A percentile compares a stretch with the other conserved stretches of the same genome.
Conservation (phyloP, 2,888 invertebrate species). For the Melinopterus prodromus region DNA sequence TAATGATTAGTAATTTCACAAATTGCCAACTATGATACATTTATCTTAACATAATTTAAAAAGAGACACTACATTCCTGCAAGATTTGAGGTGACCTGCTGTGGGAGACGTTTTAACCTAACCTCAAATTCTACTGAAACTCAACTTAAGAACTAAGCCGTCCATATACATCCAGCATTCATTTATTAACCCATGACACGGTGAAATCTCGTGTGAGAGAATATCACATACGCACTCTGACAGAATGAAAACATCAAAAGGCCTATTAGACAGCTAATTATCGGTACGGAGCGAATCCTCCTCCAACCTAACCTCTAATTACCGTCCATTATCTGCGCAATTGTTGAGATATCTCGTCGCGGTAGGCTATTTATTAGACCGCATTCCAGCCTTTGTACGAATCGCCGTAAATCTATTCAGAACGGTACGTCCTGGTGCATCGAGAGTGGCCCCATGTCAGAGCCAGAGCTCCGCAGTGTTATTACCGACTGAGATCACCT, state of each 20-base stretch:
- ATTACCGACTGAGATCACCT: not conserved
- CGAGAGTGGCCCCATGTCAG: not conserved
- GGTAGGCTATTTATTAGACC: not conserved
- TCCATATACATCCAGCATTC: not conserved
- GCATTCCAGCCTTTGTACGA: not conserved
- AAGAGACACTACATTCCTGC: no score
- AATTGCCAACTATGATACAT: no score
- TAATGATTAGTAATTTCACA: no score
- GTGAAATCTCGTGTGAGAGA: not conserved
- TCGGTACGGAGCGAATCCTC: constrained; percentile 4
- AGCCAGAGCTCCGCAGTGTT: not conserved
- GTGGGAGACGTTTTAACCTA: no score
- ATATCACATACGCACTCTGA: not conserved
- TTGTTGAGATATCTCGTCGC: not conserved
- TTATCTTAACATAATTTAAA: no score
- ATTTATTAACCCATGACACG: not conserved
- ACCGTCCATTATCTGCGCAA: constrained; percentile 4
- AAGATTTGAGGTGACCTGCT: no score
- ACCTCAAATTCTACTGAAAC: not conserved
- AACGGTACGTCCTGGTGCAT: constrained; percentile 4
- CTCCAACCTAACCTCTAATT: not conserved
- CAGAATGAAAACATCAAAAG: not conserved
- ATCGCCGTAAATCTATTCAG: not conserved
- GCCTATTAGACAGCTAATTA: constrained; percentile 4
- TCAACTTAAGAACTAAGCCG: not conserved